Percentiles rank a stretch among this genome's conserved stretches.
Conservation (phyloP, 2,888 invertebrate species). For the Epinotia bilunana region DNA sequence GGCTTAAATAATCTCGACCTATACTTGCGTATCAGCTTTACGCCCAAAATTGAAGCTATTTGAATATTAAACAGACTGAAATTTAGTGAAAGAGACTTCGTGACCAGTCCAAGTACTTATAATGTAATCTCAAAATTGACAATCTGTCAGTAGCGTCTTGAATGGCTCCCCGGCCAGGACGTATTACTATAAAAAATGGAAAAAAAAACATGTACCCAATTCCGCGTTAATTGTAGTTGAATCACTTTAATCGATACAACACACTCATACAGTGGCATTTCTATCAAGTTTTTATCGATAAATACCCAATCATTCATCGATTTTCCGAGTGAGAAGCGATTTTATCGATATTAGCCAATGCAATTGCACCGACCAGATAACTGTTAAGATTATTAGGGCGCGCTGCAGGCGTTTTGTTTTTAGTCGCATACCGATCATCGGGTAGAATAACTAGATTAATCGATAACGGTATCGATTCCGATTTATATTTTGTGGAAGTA, state of each 20-base stretch:
- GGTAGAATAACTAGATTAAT: conserved; percentile 42
- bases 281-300: conserved; percentile 31
- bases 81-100: too few species aligned
- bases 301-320: conserved; percentile 30
- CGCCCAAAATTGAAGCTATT: too few species aligned
- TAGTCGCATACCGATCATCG: conserved; percentile 42
- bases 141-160: not conserved
- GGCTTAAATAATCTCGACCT: too few species aligned
- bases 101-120: too few species aligned
- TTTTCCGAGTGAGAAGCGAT: conserved; percentile 33
- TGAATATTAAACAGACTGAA: too few species aligned
- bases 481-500: conserved; percentile 27
- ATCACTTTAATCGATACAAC: conserved; percentile 7
- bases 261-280: conserved; percentile 3
- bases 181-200: not conserved
- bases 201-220: not conserved
- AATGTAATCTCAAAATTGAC: too few species aligned
- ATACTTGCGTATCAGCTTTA: too few species aligned
- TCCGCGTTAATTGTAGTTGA: not conserved
- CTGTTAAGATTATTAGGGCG: conserved; percentile 40
- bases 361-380: conserved; percentile 40
- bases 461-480: conserved; percentile 38
- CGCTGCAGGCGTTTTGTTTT: conserved; percentile 44
- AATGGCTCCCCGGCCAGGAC: not conserved
- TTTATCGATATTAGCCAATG: conserved; percentile 40